Conservation (phyloP, 2,797 vertebrate species). For the Mustela erminea region DNA sequence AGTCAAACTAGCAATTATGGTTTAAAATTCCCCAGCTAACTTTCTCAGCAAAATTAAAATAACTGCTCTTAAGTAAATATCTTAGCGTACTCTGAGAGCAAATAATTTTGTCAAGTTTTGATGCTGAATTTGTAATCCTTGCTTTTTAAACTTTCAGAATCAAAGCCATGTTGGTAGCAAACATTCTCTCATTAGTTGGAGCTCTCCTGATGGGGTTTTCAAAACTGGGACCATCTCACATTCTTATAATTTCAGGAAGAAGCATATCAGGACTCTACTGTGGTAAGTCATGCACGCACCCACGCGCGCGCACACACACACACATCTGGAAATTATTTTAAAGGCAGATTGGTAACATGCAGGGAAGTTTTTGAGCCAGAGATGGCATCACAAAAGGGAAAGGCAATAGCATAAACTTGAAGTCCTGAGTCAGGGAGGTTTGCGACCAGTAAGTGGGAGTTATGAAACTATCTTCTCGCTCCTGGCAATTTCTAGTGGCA, state of each 20-base stretch:
- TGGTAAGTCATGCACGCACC: conserved; percentile 88
- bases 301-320: neutral
- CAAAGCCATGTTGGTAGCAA: conserved; percentile 95
- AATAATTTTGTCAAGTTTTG: conserved; percentile 42
- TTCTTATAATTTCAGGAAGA: conserved; percentile 95
- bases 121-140: conserved; percentile 54
- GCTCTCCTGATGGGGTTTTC: conserved; percentile 95
- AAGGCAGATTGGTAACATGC: neutral
- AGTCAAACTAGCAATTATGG: neutral
- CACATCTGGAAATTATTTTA: neutral
- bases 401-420: neutral
- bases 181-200: conserved; percentile 92
- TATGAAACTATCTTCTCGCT: neutral
- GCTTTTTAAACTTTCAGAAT: conserved; percentile 90
- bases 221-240: conserved; percentile 93
- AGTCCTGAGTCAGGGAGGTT: neutral
- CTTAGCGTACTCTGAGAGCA: conserved; percentile 26
- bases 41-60: conserved; percentile 46
- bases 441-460: neutral
- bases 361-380: neutral
- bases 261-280: conserved; percentile 96
- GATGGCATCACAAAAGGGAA: neutral
- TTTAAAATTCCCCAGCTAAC: neutral
- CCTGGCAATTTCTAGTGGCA: neutral
- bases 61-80: conserved; percentile 32